Base-by-base conservation (phyloP, 1,140 invertebrate species). In the Dendrolimus punctatus region DNA sequence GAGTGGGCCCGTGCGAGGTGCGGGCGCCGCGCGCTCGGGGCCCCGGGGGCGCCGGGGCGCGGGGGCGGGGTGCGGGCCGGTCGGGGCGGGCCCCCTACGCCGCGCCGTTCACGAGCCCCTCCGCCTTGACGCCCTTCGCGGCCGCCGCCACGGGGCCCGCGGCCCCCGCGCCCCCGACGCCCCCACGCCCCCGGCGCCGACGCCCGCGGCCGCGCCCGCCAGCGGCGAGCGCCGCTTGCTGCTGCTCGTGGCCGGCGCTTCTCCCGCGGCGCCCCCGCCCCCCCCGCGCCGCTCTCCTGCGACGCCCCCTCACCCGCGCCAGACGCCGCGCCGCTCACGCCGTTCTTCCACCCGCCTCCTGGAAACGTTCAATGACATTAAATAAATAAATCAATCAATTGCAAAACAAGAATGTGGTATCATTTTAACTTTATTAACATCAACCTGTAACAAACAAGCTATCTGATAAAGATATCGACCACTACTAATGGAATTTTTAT, bases 271-370 rank as follows among this genome's bases (percentile, higher is more conserved):
- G 41, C 49, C 40, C 9, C 62, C 51, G 48, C 54, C 81, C 86
- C 60, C 74, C 66, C 62, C 55, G 42, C 62, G 39, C 23, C 57
- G 5, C 37, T 38, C 60, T 39, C 42, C 53, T 47, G 37, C 79
- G 48, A 56, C 40, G 38, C 39, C 73, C 39, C 78, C 64, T n/a
- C 10, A 44, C 77, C 57, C 84, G 74, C 52, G 76, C 58, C 50
- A 73, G 57, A 73, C 64, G 54, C 57, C 39, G 57, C 62, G 39
- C 49, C 53, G 40, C 60, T 56, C 57, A 64, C 64, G 50, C 85
- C 68, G 87, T 87, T 87, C 83, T 89, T 78, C 86, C 71, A 71
- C 83, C 85, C 69, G 88, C 90, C 73, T 88, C 91, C 85, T 90
- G 86, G n/a, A n/a, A 42, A 42, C 41, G 41, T 23, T 23, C 23